A percentile compares a stretch with the other conserved stretches of the same genome.
These are phyloP conservation scores for Ommatoiulus sabulosus DNA, from an alignment of 2,888 invertebrate genomes.

Conservation along the genomic window DNA sequence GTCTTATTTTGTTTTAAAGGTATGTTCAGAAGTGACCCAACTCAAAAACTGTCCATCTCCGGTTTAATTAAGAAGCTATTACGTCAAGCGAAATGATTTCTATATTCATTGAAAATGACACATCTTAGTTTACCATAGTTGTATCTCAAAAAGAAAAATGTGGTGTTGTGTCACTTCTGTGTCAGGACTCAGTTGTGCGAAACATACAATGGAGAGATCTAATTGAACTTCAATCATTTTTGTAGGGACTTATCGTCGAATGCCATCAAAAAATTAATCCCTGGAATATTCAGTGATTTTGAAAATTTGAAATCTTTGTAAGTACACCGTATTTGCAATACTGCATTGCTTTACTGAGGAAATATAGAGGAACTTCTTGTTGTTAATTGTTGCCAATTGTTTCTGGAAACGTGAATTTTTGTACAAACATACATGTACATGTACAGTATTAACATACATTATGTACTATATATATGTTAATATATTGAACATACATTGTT, in stretches of 20 bases:
- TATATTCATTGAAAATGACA: no score
- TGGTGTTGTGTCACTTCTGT: no score
- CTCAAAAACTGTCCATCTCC: not conserved
- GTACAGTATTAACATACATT: no score
- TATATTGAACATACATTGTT: not conserved
- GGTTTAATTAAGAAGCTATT: no score
- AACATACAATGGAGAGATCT: not conserved
- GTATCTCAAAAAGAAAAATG: not conserved
- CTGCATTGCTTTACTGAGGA: not conserved
- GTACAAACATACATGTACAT: no score
- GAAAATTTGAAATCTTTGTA: not conserved
- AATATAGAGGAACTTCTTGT: no score
- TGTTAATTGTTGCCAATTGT: no score
- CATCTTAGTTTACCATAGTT: not conserved
- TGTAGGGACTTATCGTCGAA: not conserved
- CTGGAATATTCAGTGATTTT: constrained; percentile 15
- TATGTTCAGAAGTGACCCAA: not conserved
- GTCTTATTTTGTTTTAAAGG: not conserved
- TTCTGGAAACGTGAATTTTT: no score
- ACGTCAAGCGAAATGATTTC: no score
- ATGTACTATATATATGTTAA: no score
- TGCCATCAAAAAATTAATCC: not conserved
- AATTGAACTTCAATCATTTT: not conserved
- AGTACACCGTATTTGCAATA: not conserved
- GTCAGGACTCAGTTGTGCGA: no score